Evolutionary conservation across 2,888 invertebrate species (phyloP), one percentile per base, ranked within the genome.

Genomic region (Diploptera punctata): DNA sequence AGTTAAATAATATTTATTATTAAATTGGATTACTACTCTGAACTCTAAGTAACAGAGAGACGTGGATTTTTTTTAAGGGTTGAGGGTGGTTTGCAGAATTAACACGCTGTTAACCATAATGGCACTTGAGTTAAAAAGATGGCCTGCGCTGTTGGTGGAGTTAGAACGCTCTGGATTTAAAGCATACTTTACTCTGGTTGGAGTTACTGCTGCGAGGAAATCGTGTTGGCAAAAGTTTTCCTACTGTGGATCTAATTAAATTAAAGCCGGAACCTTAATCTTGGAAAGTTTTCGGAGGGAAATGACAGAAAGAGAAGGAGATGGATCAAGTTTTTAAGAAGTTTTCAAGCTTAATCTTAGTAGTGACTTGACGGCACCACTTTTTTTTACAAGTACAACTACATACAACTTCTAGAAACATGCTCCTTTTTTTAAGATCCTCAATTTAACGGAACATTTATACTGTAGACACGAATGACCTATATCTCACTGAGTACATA

Each of bases 151-250:
- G 7, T 38, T 13, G 10, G 24, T 52, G 52, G 52, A 52, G 52
- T 24, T 52, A 52, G 52, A 3, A 24, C 52, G 52, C 52, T 24
- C 13, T 52, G 24, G 52, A 3, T 21, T 24, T 24, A 49, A 52
- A 21, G 21, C 52, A 9, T 9, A 52, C 3, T 21, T 24, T 24
- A 7, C 52, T 3, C 52, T 21, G 52, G 33, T 62, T 62, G 13
- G 43, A 43, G 43, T 38, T 62, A 33, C 62, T 62, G 62, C 43
- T 38, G 62, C 31, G 16, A 0, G 21, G 21, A 24, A 62, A 43
- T 62, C 62, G 43, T 38, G 62, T 62, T 62, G 62, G 62, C 62
- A 62, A 62, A 62, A 62, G 62, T 62, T 62, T 43, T 43, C 43
- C 43, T 62, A 18, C 38, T 43, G 21, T 21, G 62, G 43, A 38